Evolutionary conservation across 2,888 invertebrate species (phyloP), one percentile per base, ranked within the genome.

Genomic region (Hermaeophaga mercurialis): DNA sequence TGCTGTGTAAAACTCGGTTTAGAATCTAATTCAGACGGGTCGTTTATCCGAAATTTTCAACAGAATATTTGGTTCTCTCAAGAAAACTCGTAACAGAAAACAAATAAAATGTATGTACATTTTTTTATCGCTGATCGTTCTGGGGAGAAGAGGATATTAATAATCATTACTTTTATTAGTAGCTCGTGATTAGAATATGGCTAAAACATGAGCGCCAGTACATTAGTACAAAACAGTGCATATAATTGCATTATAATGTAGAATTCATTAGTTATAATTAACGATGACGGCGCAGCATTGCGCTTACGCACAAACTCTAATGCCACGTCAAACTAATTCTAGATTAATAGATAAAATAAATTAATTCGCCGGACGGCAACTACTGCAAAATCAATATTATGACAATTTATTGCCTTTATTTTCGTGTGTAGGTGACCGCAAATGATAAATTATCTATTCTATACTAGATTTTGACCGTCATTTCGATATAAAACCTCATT

Each of bases 211-310:
- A n/a, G n/a, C n/a, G n/a, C 28, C 44, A 46, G 26, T 54, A 44
- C 22, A 49, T 45, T 41, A 46, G 12, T 48, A 41, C 15, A 47
- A 49, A 49, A 38, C 15, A 11, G n/a, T 15, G 44, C 53, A 33
- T 48, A 50, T 53, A 54, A 56, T 58, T 31, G 41, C 46, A 41
- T 46, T 52, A 34, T 55, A 43, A 55, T 59, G 41, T 38, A 44
- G 46, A 34, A 34, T 36, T 47, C 61, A 58, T 61, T 56, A 61
- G 56, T 61, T 58, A 56, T 54, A 58, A 61, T 61, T 58, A 60
- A 54, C 47, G 54, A 50, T 43, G 54, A 41, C 56, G 43, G 46
- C 34, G 41, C 19, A 39, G 31, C 47, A 56, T 56, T 61, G 43
- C 38, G 43, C 34, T 33, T 48, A 58, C 50, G 58, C 53, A 56